Evolutionary conservation across 1,140 invertebrate species (phyloP).

Genomic region (Leptestheria dahalacensis): DNA sequence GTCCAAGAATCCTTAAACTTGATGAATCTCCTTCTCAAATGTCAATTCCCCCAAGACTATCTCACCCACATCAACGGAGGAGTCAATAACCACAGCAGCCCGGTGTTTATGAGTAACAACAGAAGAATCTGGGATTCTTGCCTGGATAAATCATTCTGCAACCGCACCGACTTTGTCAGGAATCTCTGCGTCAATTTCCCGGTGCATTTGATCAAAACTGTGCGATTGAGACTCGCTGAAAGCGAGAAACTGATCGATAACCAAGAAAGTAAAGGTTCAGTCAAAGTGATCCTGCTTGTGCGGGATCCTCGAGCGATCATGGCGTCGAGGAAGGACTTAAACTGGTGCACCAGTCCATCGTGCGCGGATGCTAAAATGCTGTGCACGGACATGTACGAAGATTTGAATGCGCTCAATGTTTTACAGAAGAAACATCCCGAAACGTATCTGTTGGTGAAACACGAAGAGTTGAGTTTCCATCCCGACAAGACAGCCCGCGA

Average conservation of each 20-base stretch:
- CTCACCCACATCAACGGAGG: constrained; percentile 17
- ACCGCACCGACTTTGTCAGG: constrained; percentile 20
- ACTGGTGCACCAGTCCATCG: constrained; percentile 24
- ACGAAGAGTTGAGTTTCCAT: constrained; percentile 25
- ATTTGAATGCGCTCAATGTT: constrained; percentile 20
- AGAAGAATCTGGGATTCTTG: constrained; percentile 20
- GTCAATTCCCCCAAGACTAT: constrained; percentile 16
- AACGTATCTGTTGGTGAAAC: constrained; percentile 21
- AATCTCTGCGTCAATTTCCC: constrained; percentile 21
- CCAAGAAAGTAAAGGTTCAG: constrained; percentile 16
- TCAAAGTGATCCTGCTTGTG: constrained; percentile 25
- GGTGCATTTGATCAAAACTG: constrained; percentile 22
- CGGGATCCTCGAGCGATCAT: constrained; percentile 27
- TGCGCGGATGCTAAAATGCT: constrained; percentile 23
- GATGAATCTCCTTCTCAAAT: constrained; percentile 19
- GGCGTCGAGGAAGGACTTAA: constrained; percentile 24
- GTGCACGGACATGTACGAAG: constrained; percentile 24
- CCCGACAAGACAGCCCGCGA: constrained; percentile 20
- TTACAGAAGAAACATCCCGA: constrained; percentile 21
- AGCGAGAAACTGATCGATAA: constrained; percentile 17
- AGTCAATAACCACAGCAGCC: constrained; percentile 3
- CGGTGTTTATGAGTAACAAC: constrained; percentile 21
- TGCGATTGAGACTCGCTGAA: constrained; percentile 20
- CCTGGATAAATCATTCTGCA: constrained; percentile 18
- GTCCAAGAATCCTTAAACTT: constrained; percentile 19